Base-by-base conservation (phyloP, 2,797 vertebrate genomes). In the Brotula barbata region DNA sequence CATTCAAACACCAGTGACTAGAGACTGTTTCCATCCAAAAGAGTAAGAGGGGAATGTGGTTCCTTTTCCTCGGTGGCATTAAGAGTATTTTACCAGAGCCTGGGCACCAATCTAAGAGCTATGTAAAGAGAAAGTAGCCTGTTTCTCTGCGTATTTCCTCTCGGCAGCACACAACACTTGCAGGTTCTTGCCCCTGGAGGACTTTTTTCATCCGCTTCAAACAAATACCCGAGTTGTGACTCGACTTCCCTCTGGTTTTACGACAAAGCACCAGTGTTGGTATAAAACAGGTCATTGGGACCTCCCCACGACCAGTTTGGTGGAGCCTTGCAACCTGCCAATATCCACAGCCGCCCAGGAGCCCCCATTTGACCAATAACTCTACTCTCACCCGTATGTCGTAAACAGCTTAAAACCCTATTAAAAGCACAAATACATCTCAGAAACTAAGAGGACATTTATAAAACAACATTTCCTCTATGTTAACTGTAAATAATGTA, bases 201-300 rank as follows among this genome's bases (percentile, higher is more conserved):
- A 82, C 78, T 78, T 88, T 89, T 87, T 90, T 85, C 87, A 80
- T 59, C 75, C 40, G 51, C 82, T 85, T 87, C 85, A 87, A 87
- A 86, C 82, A 78, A 89, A 89, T 89, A 84, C 76, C 82, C 65
- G 0, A 86, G 83, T 78, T 81, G 83, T 91, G 88, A 89, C 84
- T 90, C 69, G 67, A 88, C 86, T 87, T 89, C 86, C 84, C 81
- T 66, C 72, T 68, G 49, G 45, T 86, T 87, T 90, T 89, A 90
- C 62, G 83, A 89, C 77, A 87, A 85, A 83, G 88, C 81, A 70
- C 84, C 82, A 85, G 88, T 84, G 87, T 88, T 89, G 86, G 87
- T 90, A 78, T 92, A 89, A 91, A 92, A 91, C 90, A 91, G 89
- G 86, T 92, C 89, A 90, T 85, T 91, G 79, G 90, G 91, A 92